Conservation (phyloP, 2,888 invertebrate genomes). For the Pterobdella sp. region DNA sequence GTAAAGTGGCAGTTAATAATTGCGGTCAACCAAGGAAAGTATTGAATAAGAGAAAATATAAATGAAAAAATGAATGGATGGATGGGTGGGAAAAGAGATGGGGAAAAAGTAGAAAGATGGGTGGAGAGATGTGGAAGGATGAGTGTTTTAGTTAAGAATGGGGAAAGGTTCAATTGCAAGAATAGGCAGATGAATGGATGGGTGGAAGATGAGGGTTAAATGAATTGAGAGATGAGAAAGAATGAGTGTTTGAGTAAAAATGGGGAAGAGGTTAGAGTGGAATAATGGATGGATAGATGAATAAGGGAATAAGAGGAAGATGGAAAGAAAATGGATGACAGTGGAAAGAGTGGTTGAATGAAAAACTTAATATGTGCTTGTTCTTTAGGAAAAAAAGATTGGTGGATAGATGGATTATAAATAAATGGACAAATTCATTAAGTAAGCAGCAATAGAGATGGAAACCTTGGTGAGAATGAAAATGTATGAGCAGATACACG, state of each 20-base stretch:
- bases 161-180: too few relatives aligned
- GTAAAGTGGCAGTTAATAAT: slow-evolving; percentile 11
- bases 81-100: background rate
- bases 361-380: too few relatives aligned
- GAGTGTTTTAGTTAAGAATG: too few relatives aligned
- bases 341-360: too few relatives aligned
- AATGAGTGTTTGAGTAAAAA: too few relatives aligned
- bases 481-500: background rate
- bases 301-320: background rate
- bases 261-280: background rate
- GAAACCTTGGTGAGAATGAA: background rate
- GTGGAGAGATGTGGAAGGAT: too few relatives aligned
- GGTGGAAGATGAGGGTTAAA: too few relatives aligned
- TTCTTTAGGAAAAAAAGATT: background rate
- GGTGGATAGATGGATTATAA: background rate
- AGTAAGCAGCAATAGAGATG: background rate
- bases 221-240: too few relatives aligned
- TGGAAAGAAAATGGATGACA: background rate
- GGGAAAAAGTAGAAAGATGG: background rate
- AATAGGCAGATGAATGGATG: too few relatives aligned
- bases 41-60: too few relatives aligned
- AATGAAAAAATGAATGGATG: background rate
- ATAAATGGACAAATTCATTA: background rate
- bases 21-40: slow-evolving; percentile 12
- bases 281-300: background rate